phyloP scores from a whole-genome alignment of 2,797 vertebrate genomes.

The Okamejei kenojei region DNA sequence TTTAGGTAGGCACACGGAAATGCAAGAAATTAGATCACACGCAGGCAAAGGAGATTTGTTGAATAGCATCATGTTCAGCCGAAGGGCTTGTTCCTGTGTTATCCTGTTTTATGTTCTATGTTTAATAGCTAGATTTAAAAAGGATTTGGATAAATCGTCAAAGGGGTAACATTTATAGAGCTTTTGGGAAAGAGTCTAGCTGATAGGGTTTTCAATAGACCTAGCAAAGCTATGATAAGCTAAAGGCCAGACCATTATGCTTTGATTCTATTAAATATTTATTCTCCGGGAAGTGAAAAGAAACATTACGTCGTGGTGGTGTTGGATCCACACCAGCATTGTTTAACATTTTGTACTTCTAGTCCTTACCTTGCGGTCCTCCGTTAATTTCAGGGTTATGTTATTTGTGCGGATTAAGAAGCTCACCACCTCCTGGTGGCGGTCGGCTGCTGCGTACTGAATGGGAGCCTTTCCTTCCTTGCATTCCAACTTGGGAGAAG shows the following conservation, averaged over 20 bases:
- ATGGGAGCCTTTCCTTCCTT: constrained; percentile 46
- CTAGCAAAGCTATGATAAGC: too few species aligned
- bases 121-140: too few species aligned
- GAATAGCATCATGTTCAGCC: too few species aligned
- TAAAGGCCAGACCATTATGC: background rate
- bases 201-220: background rate
- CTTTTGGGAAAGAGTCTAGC: background rate
- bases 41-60: too few species aligned
- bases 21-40: too few species aligned
- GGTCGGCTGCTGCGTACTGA: constrained; percentile 52
- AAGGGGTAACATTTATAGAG: background rate
- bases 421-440: constrained; percentile 51
- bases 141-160: background rate
- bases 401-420: constrained; percentile 48
- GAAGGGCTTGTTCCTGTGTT: too few species aligned
- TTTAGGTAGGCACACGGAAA: too few species aligned
- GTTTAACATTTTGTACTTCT: background rate
- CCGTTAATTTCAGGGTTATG: constrained; percentile 49
- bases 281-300: background rate
- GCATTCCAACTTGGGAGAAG: constrained; percentile 45
- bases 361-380: constrained; percentile 51
- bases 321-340: background rate
- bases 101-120: too few species aligned
- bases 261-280: background rate
- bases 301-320: background rate